Base-by-base conservation (phyloP, 2,113 vertebrate genomes). In the Hiodon tergisus region DNA sequence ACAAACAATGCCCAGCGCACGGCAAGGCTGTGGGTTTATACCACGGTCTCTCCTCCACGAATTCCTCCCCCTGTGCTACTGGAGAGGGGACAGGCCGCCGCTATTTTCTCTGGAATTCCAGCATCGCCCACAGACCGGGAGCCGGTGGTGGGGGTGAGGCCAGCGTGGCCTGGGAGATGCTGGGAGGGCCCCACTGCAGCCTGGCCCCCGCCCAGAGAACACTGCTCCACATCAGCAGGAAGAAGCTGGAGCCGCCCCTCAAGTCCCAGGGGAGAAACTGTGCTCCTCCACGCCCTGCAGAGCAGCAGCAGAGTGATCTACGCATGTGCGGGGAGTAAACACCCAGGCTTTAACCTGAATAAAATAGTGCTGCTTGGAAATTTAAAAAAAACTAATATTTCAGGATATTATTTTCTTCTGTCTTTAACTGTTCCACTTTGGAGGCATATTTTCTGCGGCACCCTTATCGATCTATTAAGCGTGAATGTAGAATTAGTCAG, bases 51-150 rank as follows among this genome's bases (percentile, higher is more conserved):
- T 71, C 61, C 57, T 61, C 57, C 77, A 72, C 81, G 81, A 82
- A 86, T 87, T 86, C 85, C 78, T 80, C 75, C 77, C 58, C 63
- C 62, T 2, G 57, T 51, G 46, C 67, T 84, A 73, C 78, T 82
- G 61, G 72, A 83, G 77, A 77, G 78, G 76, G 75, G 81, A 79
- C 74, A 60, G 67, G 76, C 78, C 59, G 52, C 31, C 75, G 77
- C 81, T 77, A 83, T 85, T 89, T 89, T 83, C 86, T 87, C 65
- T 67, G 81, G 79, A 71, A 90, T 89, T 86, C 84, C 84, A 83
- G 71, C 81, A 76, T 59, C 66, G 78, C 77, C 69, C 81, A 78
- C 78, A 55, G 73, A 53, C 2, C 11, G 50, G 82, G 75, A 69
- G 69, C 46, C 77, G 73, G 66, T 31, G 31, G 31, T 31, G 31